phyloP scores from a whole-genome alignment of 2,797 vertebrate species.

The Ctenopoma kingsleyae region DNA sequence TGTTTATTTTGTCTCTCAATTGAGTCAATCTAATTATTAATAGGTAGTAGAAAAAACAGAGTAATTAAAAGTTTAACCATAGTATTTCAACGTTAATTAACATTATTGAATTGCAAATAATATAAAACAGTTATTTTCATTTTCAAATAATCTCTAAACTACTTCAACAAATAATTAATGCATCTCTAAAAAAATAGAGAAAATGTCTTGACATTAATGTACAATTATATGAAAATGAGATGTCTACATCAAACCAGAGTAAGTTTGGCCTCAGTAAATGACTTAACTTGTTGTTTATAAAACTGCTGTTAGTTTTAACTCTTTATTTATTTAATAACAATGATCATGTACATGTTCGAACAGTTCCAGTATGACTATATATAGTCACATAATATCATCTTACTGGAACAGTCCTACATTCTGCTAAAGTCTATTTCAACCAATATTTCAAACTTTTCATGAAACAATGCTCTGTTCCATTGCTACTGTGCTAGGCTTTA shows the following conservation, averaged over 20 bases:
- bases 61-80: neutral
- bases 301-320: neutral
- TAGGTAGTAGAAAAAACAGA: neutral
- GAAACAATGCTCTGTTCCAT: slow-evolving; percentile 29
- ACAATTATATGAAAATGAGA: no score
- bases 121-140: neutral
- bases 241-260: no score
- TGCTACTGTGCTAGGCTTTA: slow-evolving; percentile 50
- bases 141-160: neutral
- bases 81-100: neutral
- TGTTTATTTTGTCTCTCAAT: no score
- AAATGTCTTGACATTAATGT: neutral
- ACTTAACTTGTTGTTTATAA: neutral
- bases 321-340: no score
- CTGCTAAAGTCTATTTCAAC: slow-evolving; percentile 16
- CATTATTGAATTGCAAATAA: neutral
- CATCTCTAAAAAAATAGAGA: neutral
- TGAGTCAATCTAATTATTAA: no score
- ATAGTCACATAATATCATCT: no score
- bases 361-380: no score
- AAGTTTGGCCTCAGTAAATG: no score
- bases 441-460: slow-evolving; percentile 42
- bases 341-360: no score
- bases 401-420: neutral
- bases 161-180: neutral